phyloP scores from a whole-genome alignment of 2,888 invertebrate genomes.

The Noctua janthina region DNA sequence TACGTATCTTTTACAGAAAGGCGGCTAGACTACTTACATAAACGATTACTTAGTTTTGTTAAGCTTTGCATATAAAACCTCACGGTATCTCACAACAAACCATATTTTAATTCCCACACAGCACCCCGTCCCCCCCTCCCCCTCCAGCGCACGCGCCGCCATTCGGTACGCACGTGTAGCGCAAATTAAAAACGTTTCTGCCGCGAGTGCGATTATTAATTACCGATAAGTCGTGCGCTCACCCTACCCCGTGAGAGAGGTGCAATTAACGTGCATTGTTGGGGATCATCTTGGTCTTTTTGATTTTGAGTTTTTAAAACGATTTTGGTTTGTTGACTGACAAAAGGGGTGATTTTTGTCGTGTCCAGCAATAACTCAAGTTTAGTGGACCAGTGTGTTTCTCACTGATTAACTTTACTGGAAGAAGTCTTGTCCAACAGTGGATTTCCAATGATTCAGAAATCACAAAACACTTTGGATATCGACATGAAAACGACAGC shows the following conservation, averaged over 20 bases:
- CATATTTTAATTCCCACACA: slow-evolving; percentile 67
- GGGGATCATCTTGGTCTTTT: slow-evolving; percentile 60
- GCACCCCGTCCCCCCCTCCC: slow-evolving; percentile 47
- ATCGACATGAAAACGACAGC: neutral
- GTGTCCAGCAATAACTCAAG: neutral
- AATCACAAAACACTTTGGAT: neutral
- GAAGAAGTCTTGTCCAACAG: neutral
- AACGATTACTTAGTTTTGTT: neutral
- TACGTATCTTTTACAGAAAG: neutral
- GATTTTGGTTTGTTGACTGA: slow-evolving; percentile 22
- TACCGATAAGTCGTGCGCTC: slow-evolving; percentile 75
- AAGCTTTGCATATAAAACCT: slow-evolving; percentile 19
- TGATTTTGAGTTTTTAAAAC: slow-evolving; percentile 40
- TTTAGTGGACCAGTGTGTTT: neutral
- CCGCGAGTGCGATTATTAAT: slow-evolving; percentile 82
- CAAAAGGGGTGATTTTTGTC: neutral
- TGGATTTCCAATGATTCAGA: neutral
- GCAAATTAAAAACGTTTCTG: slow-evolving; percentile 88
- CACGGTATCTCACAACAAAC: slow-evolving; percentile 46
- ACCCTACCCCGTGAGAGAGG: slow-evolving; percentile 80
- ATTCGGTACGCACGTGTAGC: slow-evolving; percentile 85
- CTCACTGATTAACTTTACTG: neutral
- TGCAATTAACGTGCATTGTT: slow-evolving; percentile 78
- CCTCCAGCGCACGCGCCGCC: slow-evolving; percentile 79
- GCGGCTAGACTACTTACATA: neutral